Conservation (phyloP, 2,888 invertebrate genomes). For the Latrodectus hesperus region DNA sequence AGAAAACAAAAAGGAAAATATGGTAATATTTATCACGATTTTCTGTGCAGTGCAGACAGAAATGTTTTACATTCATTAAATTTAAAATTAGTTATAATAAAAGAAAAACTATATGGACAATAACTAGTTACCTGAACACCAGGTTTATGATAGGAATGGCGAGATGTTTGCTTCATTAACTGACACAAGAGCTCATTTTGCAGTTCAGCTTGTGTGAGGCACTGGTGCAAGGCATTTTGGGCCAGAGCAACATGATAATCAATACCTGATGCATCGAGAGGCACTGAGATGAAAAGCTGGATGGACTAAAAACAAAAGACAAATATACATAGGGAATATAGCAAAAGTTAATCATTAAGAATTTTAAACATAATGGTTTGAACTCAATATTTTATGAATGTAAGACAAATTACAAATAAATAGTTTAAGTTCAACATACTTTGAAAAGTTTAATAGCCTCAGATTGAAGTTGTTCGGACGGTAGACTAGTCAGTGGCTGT, state of each 20-base stretch:
- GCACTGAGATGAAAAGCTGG: slow-evolving; percentile 96
- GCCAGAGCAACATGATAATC: slow-evolving; percentile 98
- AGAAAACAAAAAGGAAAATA: too few relatives aligned
- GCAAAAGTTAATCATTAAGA: not conserved
- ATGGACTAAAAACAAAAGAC: slow-evolving; percentile 79
- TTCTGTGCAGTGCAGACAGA: too few relatives aligned
- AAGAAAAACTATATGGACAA: not conserved
- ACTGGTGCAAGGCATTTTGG: slow-evolving; percentile 95
- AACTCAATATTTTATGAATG: not conserved
- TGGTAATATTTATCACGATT: too few relatives aligned
- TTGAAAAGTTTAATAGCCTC: slow-evolving; percentile 96
- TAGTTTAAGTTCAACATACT: slow-evolving; percentile 4
- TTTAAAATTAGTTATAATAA: not conserved
- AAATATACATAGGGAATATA: not conserved
- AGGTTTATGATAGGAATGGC: slow-evolving; percentile 76
- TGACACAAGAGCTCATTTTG: slow-evolving; percentile 95
- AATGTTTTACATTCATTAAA: too few relatives aligned
- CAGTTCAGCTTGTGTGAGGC: slow-evolving; percentile 90
- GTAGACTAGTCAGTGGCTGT: slow-evolving; percentile 91
- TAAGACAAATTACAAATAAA: too few relatives aligned
- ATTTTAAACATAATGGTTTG: not conserved
- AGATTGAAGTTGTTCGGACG: slow-evolving; percentile 89
- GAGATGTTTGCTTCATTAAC: slow-evolving; percentile 92
- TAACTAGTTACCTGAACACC: slow-evolving; percentile 51
- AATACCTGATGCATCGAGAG: slow-evolving; percentile 94